phyloP scores from a whole-genome alignment of 2,113 vertebrate genomes.

The Mohoua ochrocephala region DNA sequence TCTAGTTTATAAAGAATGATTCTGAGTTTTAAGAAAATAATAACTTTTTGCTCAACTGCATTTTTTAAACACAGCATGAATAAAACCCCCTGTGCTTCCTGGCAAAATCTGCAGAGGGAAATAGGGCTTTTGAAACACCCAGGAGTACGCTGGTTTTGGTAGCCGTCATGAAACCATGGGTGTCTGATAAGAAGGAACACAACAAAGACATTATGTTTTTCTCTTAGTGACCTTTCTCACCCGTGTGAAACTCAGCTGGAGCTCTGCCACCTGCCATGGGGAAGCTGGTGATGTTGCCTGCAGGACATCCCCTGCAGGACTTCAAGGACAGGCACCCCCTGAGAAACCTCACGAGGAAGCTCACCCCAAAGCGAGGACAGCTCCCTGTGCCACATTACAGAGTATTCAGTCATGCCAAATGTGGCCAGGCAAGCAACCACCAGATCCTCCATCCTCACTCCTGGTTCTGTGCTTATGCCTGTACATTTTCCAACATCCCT shows the following conservation, averaged over 20 bases:
- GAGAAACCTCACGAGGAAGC: not conserved
- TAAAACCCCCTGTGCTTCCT: not conserved
- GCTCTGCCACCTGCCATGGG: not conserved
- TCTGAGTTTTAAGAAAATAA: not conserved
- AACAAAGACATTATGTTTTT: not conserved
- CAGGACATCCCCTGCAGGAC: accelerated
- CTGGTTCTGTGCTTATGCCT: not conserved
- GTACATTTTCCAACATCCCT: not conserved
- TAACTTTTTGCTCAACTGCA: slow-evolving; percentile 19
- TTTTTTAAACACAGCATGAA: slow-evolving; percentile 13
- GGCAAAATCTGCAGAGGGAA: not conserved
- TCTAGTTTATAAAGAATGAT: slow-evolving; percentile 29
- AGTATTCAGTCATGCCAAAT: not conserved
- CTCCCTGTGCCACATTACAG: not conserved
- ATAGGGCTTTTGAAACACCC: not conserved
- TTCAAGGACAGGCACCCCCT: not conserved
- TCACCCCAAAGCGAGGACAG: not conserved
- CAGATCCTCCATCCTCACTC: not conserved
- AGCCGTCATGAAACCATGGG: not conserved
- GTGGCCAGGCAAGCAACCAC: not conserved
- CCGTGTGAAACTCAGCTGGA: not conserved
- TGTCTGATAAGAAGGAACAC: not conserved
- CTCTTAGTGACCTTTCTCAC: not conserved
- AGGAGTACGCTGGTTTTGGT: not conserved
- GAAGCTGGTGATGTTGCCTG: not conserved